Percentiles rank a stretch among this genome's conserved stretches.
Evolutionary conservation across 2,113 vertebrate species (phyloP).

Genomic region (Sorex araneus): DNA sequence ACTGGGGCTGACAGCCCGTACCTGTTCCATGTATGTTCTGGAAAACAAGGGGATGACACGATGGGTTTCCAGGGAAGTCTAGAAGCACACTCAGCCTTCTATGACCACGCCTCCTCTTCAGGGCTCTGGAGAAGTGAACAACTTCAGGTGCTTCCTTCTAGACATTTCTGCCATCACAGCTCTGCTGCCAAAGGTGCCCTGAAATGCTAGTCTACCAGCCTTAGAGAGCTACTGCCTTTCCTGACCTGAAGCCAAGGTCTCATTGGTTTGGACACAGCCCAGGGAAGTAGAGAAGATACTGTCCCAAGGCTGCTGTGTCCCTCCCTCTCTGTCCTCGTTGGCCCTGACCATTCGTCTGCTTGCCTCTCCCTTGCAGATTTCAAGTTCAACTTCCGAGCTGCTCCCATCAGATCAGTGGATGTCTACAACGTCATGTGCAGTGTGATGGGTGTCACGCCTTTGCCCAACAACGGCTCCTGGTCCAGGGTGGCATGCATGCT

Average conservation of each 20-base stretch:
- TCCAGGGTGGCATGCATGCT: conserved; percentile 93
- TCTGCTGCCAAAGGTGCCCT: background rate
- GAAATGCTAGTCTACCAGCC: background rate
- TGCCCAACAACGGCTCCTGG: conserved; percentile 98
- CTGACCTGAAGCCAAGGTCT: background rate
- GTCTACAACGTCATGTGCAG: conserved; percentile 96
- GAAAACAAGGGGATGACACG: background rate
- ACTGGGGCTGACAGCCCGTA: no score
- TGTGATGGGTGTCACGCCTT: conserved; percentile 90
- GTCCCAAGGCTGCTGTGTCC: no score
- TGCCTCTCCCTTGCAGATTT: conserved; percentile 91
- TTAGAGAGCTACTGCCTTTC: background rate
- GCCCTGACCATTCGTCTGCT: background rate
- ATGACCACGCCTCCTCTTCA: background rate
- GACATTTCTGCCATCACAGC: background rate
- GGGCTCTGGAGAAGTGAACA: background rate
- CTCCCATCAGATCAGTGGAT: conserved; percentile 94
- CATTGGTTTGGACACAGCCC: background rate
- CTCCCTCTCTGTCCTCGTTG: no score
- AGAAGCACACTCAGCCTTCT: background rate
- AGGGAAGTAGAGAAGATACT: accelerated
- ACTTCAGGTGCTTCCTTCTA: background rate
- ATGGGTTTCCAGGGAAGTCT: background rate
- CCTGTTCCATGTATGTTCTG: background rate
- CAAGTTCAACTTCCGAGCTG: conserved; percentile 91